These are phyloP conservation scores for Distichodus sexfasciatus DNA, from an alignment of 2,797 vertebrate species.

Conservation along the genomic window DNA sequence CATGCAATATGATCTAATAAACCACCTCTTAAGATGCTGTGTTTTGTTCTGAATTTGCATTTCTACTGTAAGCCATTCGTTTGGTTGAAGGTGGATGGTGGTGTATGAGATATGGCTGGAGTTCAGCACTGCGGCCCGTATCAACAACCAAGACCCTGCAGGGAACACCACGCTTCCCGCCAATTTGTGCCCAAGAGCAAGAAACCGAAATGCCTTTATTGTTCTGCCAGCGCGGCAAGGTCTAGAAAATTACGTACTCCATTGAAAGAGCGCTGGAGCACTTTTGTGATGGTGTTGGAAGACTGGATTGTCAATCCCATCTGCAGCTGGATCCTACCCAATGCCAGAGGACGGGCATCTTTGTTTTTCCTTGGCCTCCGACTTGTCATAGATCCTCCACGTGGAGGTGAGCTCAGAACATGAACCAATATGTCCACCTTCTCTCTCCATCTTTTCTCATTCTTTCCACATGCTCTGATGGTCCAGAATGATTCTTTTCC, in stretches of 20 bases:
- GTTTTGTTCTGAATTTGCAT: not conserved
- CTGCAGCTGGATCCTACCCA: conserved; percentile 77
- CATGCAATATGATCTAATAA: too few relatives aligned
- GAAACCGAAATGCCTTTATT: conserved; percentile 65
- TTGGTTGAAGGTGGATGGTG: not conserved
- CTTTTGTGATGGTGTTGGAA: conserved; percentile 52
- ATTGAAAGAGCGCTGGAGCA: conserved; percentile 30
- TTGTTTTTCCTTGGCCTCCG: conserved; percentile 76
- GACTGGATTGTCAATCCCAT: conserved; percentile 77
- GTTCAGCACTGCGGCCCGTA: conserved; percentile 28
- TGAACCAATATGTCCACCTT: not conserved
- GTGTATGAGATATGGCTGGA: conserved; percentile 11
- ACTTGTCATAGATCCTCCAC: conserved; percentile 68
- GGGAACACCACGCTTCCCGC: conserved; percentile 55
- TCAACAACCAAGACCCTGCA: conserved; percentile 53
- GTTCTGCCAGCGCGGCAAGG: conserved; percentile 61
- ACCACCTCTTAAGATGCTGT: too few relatives aligned
- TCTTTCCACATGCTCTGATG: conserved; percentile 30
- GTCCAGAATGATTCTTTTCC: conserved; percentile 11
- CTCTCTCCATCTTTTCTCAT: not conserved
- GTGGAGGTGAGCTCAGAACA: conserved; percentile 55
- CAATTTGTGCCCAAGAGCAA: conserved; percentile 62
- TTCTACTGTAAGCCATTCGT: not conserved
- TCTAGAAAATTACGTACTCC: conserved; percentile 23
- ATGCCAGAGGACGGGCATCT: conserved; percentile 75